A percentile compares a stretch with the other conserved stretches of the same genome.
Evolutionary conservation across 2,113 vertebrate genomes (phyloP).

Genomic region (Saguinus midas): DNA sequence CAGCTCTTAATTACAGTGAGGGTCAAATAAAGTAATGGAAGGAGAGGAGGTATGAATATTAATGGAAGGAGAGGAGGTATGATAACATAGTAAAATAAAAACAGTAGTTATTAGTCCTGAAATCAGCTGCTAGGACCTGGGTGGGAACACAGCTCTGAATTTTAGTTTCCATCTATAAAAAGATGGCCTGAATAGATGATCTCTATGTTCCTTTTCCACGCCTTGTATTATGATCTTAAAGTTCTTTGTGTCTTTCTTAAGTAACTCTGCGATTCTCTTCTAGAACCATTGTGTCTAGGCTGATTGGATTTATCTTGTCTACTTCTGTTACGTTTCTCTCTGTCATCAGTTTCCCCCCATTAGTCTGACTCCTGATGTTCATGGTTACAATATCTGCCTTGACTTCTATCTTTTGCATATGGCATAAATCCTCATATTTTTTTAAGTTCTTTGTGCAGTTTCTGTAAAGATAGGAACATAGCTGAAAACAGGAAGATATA

Average conservation of each 20-base stretch:
- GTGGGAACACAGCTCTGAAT: neutral
- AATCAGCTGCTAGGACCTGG: neutral
- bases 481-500: neutral
- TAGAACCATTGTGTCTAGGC: neutral
- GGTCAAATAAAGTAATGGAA: neutral
- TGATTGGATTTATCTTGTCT: neutral
- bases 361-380: neutral
- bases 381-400: neutral
- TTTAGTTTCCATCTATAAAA: neutral
- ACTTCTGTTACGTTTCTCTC: neutral
- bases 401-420: neutral
- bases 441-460: neutral
- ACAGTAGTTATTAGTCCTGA: neutral
- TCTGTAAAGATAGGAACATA: neutral
- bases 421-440: conserved; percentile 26
- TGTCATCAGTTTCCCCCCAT: neutral
- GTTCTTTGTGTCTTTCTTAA: neutral
- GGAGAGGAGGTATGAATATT: neutral
- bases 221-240: neutral
- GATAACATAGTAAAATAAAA: neutral
- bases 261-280: neutral
- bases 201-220: neutral
- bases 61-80: neutral
- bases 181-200: neutral
- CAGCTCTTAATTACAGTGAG: neutral